Evolutionary conservation across 2,113 vertebrate species (phyloP), one percentile per base, ranked within the genome.

Genomic region (Spermophilus dauricus): DNA sequence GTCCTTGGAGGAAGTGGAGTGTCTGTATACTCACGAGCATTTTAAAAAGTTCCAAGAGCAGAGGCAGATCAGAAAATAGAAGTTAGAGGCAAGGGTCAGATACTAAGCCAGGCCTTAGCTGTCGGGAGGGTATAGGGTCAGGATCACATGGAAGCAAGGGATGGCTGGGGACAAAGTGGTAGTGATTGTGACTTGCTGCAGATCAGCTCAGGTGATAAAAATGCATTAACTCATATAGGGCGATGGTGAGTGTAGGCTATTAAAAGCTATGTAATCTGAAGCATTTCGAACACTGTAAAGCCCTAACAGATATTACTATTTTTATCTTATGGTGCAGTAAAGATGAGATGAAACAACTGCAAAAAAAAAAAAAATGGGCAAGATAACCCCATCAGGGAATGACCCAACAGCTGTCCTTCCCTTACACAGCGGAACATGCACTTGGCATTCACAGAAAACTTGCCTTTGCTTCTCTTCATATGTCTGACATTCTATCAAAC

Each of bases 281-380:
- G 83, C 83, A 93, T 92, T 97, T 58, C 17, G 85, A 95, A 94
- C 90, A 89, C n/a, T 26, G 4, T 39, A 76, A 93, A 95, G 69
- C 58, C 56, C 53, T 80, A 61, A 53, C 42, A 89, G 51, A 92
- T 78, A 84, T 39, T 70, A 51, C 93, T 98, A 98, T 97, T 95
- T 97, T 98, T 96, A 96, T 84, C 91, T 61, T 56, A 32, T 28
- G 48, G 72, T 81, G 42, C 86, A 90, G 86, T 86, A 95, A 94
- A 97, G 97, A 95, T 96, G 90, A 97, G 97, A 95, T 96, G 90
- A 97, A 96, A 96, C 95, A 95, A 97, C 84, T 96, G 89, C 89
- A 65, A 86, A 93, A 92, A 91, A 80, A 81, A 51, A 81, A 81
- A 51, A 53, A 70, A 83, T 93, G 76, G 94, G 95, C 51, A 89